Evolutionary conservation across 2,113 vertebrate species (phyloP).

Genomic region (Chionis minor): DNA sequence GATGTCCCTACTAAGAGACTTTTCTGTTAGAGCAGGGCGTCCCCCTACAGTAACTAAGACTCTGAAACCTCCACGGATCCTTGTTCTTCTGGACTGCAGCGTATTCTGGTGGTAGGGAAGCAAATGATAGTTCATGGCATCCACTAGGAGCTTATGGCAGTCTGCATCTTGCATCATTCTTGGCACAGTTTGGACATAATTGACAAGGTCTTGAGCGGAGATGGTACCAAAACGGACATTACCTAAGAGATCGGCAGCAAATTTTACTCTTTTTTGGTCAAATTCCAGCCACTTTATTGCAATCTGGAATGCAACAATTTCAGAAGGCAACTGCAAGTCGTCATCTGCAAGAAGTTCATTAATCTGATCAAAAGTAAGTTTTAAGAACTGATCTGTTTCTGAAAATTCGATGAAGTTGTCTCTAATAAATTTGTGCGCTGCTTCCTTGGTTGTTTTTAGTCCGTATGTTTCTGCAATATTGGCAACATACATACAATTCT

Average conservation of each 20-base stretch:
- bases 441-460: constrained; percentile 89
- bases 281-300: constrained; percentile 98
- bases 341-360: constrained; percentile 96
- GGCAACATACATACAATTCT: constrained; percentile 96
- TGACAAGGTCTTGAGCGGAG: constrained; percentile 95
- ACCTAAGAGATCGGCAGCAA: constrained; percentile 89
- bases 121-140: constrained; percentile 99
- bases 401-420: constrained; percentile 99
- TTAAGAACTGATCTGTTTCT: constrained; percentile 97
- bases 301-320: constrained; percentile 97
- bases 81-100: constrained; percentile 95
- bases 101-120: constrained; percentile 97
- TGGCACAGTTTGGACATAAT: constrained; percentile 91
- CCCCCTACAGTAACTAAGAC: constrained; percentile 94
- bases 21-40: constrained; percentile 93
- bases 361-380: constrained; percentile 98
- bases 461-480: constrained; percentile 95
- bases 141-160: constrained; percentile 95
- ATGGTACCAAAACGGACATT: constrained; percentile 97
- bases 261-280: constrained; percentile 95
- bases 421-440: constrained; percentile 92
- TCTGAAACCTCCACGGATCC: constrained; percentile 91
- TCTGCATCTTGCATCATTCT: constrained; percentile 98
- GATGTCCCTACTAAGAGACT: constrained; percentile 96
- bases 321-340: constrained; percentile 92